Evolutionary conservation across 2,113 vertebrate genomes (phyloP).

Genomic region (Pelobates fuscus): DNA sequence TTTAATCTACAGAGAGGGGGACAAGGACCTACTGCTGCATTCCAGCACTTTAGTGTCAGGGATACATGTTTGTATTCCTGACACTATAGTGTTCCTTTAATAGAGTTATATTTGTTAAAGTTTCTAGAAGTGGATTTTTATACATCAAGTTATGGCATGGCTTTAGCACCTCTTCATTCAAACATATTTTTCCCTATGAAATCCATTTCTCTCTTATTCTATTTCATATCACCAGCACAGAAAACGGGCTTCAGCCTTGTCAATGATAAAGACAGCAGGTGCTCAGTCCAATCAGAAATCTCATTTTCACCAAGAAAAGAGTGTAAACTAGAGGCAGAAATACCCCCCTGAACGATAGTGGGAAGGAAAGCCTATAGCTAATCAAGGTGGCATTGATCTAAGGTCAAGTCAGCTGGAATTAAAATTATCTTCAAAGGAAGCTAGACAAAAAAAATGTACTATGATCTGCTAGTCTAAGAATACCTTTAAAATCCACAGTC

Average conservation of each 20-base stretch:
- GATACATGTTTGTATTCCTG: too few relatives aligned
- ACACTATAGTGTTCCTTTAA: too few relatives aligned
- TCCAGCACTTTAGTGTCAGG: too few relatives aligned
- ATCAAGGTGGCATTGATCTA: constrained; percentile 18
- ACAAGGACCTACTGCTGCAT: too few relatives aligned
- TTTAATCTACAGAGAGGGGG: too few relatives aligned
- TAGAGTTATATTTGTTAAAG: not conserved
- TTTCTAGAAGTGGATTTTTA: not conserved
- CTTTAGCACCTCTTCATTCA: constrained; percentile 8
- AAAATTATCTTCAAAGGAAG: constrained; percentile 47
- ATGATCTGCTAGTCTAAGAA: constrained; percentile 43
- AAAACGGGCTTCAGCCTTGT: constrained; percentile 26
- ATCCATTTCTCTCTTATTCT: constrained; percentile 40
- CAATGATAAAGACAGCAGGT: constrained; percentile 51
- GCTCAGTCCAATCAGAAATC: constrained; percentile 59
- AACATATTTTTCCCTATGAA: constrained; percentile 21
- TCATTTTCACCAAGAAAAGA: constrained; percentile 61
- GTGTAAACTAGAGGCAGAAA: constrained; percentile 60
- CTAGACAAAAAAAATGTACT: constrained; percentile 27
- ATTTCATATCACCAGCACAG: constrained; percentile 13
- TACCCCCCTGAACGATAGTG: constrained; percentile 47
- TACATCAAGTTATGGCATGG: constrained; percentile 9
- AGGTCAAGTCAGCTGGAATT: constrained; percentile 40
- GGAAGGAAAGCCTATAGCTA: constrained; percentile 46
- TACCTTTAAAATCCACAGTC: constrained; percentile 29